Base-by-base conservation (phyloP, 2,888 invertebrate genomes). In the Athripsodes cinereus region DNA sequence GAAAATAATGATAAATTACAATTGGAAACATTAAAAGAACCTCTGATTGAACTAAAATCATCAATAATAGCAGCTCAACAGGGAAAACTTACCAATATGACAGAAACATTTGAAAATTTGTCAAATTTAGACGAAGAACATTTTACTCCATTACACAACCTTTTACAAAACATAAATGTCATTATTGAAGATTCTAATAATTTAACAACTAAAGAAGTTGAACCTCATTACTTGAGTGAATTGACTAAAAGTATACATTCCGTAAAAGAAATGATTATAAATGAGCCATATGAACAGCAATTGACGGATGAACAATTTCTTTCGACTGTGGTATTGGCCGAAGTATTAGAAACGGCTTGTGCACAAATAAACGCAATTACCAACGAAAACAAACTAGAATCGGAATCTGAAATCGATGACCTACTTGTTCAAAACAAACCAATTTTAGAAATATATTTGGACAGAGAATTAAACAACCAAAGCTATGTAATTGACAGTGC, bases 171-270 rank as follows among this genome's bases (percentile, higher is more conserved):
- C 10, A 26, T 26, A 26, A 10, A 26, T 26, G 26, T 26, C 10
- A 26, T 26, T 10, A 13, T 40, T 8, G 13, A 40, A 8, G 40
- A 40, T 8, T 3, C 13, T 3, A 40, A 5, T 13, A 40, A 8
- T 13, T 3, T 8, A 40, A 10, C 3, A 3, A 8, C 13, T 3
- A 13, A 13, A 40, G 16, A 13, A 8, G 13, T 40, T 40, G 40
- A 40, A n/a, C 13, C 40, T n/a, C 2, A 5, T 8, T 8, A 40
- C 3, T 13, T 40, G 13, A 16, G 5, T 13, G n/a, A 40, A 3
- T 16, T 40, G 13, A 8, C 73, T 40, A 69, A 68, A 44, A 72
- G 68, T 20, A 70, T 79, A 35, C 71, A 72, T 1, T 65, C 69
- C 31, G 69, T 74, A 6, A 69, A 73, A 26, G 69, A 72, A 59